A percentile compares a stretch with the other conserved stretches of the same genome.
Evolutionary conservation across 2,113 vertebrate species (phyloP).

Genomic region (Calonectris borealis): DNA sequence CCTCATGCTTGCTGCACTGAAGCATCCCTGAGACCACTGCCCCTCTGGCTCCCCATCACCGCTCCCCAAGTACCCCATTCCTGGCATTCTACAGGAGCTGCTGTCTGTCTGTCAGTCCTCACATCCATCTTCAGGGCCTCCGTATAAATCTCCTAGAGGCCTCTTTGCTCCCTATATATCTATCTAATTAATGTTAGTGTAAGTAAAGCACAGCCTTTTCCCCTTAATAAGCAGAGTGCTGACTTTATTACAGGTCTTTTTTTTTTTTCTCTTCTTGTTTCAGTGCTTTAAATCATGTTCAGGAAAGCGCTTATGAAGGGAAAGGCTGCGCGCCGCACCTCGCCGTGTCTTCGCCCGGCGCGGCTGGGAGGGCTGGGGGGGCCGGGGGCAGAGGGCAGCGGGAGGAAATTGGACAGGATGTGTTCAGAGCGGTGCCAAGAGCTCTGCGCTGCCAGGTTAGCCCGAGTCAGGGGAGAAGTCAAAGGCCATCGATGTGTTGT

Average conservation of each 20-base stretch:
- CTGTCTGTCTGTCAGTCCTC: conserved; percentile 6
- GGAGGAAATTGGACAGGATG: conserved; percentile 57
- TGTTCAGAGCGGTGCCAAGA: conserved; percentile 37
- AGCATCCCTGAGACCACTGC: neutral
- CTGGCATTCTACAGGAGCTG: neutral
- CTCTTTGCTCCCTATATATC: conserved; percentile 75
- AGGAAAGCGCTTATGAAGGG: conserved; percentile 78
- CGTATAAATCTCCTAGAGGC: conserved; percentile 51
- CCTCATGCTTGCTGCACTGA: neutral
- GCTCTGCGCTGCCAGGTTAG: conserved; percentile 29
- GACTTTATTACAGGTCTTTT: conserved; percentile 78
- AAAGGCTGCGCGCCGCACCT: conserved; percentile 57
- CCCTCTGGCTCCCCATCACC: neutral
- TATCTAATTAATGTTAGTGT: conserved; percentile 83
- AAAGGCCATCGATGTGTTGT: conserved; percentile 70
- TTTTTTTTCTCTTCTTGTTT: conserved; percentile 64
- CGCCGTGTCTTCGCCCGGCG: neutral
- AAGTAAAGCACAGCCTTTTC: conserved; percentile 80
- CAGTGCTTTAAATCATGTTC: conserved; percentile 76
- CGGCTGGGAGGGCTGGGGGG: conserved; percentile 36
- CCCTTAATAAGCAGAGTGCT: conserved; percentile 85
- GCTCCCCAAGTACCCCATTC: neutral
- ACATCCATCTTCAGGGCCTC: conserved; percentile 13
- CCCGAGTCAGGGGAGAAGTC: conserved; percentile 36
- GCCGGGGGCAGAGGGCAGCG: conserved; percentile 3